Conservation (phyloP, 2,888 invertebrate genomes). For the Strigamia crassipes region DNA sequence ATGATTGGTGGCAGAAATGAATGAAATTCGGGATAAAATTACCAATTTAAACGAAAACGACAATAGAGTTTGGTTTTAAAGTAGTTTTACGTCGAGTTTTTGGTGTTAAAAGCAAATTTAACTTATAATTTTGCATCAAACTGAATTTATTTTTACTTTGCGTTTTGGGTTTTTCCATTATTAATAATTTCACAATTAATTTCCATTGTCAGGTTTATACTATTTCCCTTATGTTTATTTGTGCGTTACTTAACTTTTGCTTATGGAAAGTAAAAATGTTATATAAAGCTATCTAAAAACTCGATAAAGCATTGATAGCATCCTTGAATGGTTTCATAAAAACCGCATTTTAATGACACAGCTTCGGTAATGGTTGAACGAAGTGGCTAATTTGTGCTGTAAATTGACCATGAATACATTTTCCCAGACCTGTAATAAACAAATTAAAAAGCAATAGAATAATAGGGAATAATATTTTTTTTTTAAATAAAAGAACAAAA, state of each 20-base stretch:
- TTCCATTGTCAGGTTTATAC: not conserved
- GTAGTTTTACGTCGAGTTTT: too few relatives aligned
- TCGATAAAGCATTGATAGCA: not conserved
- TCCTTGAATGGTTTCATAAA: slow-evolving; percentile 3
- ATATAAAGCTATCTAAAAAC: not conserved
- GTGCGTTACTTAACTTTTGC: not conserved
- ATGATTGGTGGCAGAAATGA: too few relatives aligned
- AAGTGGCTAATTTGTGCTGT: slow-evolving; percentile 15
- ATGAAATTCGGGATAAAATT: too few relatives aligned
- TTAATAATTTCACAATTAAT: not conserved
- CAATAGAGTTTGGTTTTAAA: too few relatives aligned
- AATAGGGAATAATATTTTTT: not conserved
- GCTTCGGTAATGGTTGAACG: not conserved
- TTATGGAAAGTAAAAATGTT: not conserved
- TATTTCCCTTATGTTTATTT: not conserved
- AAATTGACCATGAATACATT: slow-evolving; percentile 10
- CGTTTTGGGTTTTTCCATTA: too few relatives aligned
- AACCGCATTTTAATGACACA: not conserved
- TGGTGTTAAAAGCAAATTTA: too few relatives aligned
- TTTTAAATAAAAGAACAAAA: too few relatives aligned
- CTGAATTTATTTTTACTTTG: too few relatives aligned
- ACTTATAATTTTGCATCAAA: too few relatives aligned
- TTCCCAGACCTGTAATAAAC: not conserved
- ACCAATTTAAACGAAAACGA: too few relatives aligned
- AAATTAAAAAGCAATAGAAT: not conserved